A percentile compares a stretch with the other conserved stretches of the same genome.
These are phyloP conservation scores for Aegypius monachus DNA, from an alignment of 2,113 vertebrate species.

Conservation along the genomic window DNA sequence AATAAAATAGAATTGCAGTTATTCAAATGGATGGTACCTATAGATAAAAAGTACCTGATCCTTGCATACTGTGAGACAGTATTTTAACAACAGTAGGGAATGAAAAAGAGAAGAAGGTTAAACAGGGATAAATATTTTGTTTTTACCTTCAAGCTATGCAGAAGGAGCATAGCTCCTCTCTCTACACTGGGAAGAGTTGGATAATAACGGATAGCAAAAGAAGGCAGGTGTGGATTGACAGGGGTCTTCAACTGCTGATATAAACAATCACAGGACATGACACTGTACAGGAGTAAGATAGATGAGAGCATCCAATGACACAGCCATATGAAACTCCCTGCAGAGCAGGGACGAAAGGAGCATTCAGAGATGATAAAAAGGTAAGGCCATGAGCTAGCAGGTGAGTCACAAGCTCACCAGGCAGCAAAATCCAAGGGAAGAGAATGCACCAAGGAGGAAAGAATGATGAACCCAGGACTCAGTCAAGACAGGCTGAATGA, in stretches of 20 bases:
- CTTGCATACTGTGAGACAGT: not conserved
- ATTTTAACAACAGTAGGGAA: slow-evolving; percentile 7
- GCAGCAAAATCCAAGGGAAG: not conserved
- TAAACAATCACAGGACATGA: not conserved
- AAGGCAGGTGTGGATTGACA: not conserved
- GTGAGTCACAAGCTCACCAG: not conserved
- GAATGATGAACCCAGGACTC: not conserved
- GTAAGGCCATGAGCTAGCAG: not conserved
- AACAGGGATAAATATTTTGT: slow-evolving; percentile 11
- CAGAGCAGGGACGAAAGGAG: not conserved
- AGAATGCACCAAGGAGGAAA: not conserved
- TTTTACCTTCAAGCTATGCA: not conserved
- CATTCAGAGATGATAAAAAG: not conserved
- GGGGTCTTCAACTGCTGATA: not conserved
- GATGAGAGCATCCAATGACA: not conserved
- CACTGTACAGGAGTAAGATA: not conserved
- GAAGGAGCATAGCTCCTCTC: not conserved
- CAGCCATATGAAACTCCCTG: not conserved
- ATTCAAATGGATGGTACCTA: slow-evolving; percentile 22
- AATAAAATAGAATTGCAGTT: slow-evolving; percentile 31
- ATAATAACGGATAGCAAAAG: not conserved
- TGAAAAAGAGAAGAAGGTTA: slow-evolving; percentile 15
- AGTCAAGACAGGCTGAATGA: not conserved
- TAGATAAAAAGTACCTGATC: slow-evolving; percentile 8
- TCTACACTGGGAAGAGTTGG: not conserved